Percentiles rank a stretch among this genome's conserved stretches.
These are phyloP conservation scores for Spodoptera litura DNA, from an alignment of 1,140 invertebrate genomes.

Conservation along the genomic window DNA sequence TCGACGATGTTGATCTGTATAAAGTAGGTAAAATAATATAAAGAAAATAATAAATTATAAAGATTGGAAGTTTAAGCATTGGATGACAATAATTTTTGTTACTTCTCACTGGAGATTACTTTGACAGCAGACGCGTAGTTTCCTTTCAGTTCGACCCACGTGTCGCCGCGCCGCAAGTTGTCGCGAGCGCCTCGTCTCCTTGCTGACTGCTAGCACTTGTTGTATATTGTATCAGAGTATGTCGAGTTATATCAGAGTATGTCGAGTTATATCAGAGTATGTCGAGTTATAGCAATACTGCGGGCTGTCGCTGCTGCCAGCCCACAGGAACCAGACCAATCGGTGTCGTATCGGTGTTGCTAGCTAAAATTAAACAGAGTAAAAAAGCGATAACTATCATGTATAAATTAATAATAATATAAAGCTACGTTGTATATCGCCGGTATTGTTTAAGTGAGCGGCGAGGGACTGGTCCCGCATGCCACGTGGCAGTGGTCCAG, in stretches of 20 bases:
- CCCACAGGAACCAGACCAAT: slow-evolving; percentile 75
- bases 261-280: background rate
- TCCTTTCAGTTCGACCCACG: slow-evolving; percentile 37
- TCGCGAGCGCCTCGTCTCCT: background rate
- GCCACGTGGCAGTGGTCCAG: slow-evolving; percentile 24
- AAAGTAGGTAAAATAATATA: slow-evolving; percentile 75
- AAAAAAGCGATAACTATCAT: slow-evolving; percentile 63
- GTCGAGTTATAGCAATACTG: slow-evolving; percentile 71
- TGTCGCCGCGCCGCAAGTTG: background rate
- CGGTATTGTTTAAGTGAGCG: slow-evolving; percentile 50
- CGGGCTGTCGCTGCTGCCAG: slow-evolving; percentile 60
- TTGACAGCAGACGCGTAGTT: slow-evolving; percentile 52
- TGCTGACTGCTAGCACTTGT: slow-evolving; percentile 9
- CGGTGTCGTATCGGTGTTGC: slow-evolving; percentile 81
- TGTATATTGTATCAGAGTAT: slow-evolving; percentile 10
- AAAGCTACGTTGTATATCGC: slow-evolving; percentile 66
- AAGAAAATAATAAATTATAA: slow-evolving; percentile 69
- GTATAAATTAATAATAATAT: slow-evolving; percentile 62
- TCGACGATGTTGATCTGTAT: slow-evolving; percentile 74
- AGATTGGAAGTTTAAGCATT: slow-evolving; percentile 82
- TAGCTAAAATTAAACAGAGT: slow-evolving; percentile 63
- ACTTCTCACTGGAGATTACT: slow-evolving; percentile 65
- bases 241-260: slow-evolving; percentile 50
- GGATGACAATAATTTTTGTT: slow-evolving; percentile 86
- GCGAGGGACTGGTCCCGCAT: slow-evolving; percentile 23